These are phyloP conservation scores for Drosophila lowei DNA, from an alignment of 1,140 invertebrate genomes.

Conservation along the genomic window DNA sequence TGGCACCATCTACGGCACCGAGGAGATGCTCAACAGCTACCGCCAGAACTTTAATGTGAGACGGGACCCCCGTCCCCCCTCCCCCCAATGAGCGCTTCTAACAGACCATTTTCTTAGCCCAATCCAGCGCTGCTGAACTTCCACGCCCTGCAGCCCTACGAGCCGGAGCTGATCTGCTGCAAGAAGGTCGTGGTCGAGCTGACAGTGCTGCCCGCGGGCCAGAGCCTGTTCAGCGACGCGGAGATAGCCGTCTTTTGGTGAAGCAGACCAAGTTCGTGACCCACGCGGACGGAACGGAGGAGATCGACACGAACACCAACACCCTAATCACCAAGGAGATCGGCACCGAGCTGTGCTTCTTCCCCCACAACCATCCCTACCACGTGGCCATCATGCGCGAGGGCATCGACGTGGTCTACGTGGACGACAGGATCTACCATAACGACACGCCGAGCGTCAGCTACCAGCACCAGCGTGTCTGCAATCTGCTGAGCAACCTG, in stretches of 20 bases:
- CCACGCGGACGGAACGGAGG: too few species aligned
- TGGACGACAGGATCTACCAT: slow-evolving; percentile 51
- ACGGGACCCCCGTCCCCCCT: too few species aligned
- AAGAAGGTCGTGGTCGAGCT: slow-evolving; percentile 49
- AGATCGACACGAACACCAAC: slow-evolving; percentile 8
- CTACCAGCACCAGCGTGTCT: slow-evolving; percentile 57
- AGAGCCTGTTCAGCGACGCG: slow-evolving; percentile 41
- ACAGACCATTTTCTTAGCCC: slow-evolving; percentile 19
- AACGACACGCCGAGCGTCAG: background rate
- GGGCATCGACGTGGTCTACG: slow-evolving; percentile 61
- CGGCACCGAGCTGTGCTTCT: slow-evolving; percentile 59
- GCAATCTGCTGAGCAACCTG: slow-evolving; percentile 51
- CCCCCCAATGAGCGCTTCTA: too few species aligned
- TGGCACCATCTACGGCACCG: slow-evolving; percentile 62
- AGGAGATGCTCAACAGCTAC: slow-evolving; percentile 41
- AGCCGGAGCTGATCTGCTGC: slow-evolving; percentile 62
- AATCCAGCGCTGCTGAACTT: slow-evolving; percentile 51
- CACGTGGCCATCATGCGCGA: slow-evolving; percentile 53
- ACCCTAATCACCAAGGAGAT: slow-evolving; percentile 55
- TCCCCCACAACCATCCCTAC: slow-evolving; percentile 57
- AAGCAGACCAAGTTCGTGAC: slow-evolving; percentile 3
- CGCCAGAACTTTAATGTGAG: slow-evolving; percentile 48
- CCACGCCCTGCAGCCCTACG: slow-evolving; percentile 53
- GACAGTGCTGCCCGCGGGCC: slow-evolving; percentile 51
- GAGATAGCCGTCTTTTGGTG: slow-evolving; percentile 56